Percentiles rank a stretch among this genome's conserved stretches.
Conservation (phyloP, 2,113 vertebrate species). For the Sardina pilchardus region DNA sequence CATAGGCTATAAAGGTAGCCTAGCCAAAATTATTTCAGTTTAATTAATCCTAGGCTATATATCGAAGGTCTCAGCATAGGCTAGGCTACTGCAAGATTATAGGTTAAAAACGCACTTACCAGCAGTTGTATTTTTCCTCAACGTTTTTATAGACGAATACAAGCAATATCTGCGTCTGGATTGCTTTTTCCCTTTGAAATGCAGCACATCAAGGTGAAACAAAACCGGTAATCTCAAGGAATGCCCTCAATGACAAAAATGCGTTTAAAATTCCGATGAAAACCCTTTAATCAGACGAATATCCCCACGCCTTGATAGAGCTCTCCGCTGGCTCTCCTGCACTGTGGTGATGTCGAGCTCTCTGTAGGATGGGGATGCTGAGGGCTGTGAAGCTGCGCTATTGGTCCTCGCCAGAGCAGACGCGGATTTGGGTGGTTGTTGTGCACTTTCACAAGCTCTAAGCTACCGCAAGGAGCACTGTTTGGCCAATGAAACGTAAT, state of each 20-base stretch:
- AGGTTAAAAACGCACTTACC: conserved; percentile 1
- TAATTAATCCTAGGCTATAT: background rate
- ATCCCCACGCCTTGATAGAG: conserved; percentile 41
- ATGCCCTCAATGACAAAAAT: conserved; percentile 23
- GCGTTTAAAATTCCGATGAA: conserved; percentile 44
- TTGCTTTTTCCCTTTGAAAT: conserved; percentile 33
- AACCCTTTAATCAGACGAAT: conserved; percentile 27
- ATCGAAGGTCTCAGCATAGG: background rate
- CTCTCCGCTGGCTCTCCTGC: conserved; percentile 53
- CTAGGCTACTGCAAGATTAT: background rate
- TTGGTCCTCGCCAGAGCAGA: conserved; percentile 62
- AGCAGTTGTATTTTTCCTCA: background rate
- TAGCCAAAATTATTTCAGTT: background rate
- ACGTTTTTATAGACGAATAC: conserved; percentile 27
- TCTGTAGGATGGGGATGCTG: conserved; percentile 65
- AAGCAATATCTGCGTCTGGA: conserved; percentile 49
- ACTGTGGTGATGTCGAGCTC: conserved; percentile 58
- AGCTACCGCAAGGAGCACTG: conserved; percentile 16
- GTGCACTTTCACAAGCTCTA: conserved; percentile 49
- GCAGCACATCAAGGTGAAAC: conserved; percentile 45
- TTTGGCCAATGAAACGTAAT: conserved; percentile 51
- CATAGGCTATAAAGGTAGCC: no score
- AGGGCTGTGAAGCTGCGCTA: conserved; percentile 62
- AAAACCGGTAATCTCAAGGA: conserved; percentile 49
- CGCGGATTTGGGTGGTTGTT: conserved; percentile 42